Evolutionary conservation across 2,113 vertebrate genomes (phyloP), one percentile per base, ranked within the genome.

Genomic region (Sceloporus undulatus): DNA sequence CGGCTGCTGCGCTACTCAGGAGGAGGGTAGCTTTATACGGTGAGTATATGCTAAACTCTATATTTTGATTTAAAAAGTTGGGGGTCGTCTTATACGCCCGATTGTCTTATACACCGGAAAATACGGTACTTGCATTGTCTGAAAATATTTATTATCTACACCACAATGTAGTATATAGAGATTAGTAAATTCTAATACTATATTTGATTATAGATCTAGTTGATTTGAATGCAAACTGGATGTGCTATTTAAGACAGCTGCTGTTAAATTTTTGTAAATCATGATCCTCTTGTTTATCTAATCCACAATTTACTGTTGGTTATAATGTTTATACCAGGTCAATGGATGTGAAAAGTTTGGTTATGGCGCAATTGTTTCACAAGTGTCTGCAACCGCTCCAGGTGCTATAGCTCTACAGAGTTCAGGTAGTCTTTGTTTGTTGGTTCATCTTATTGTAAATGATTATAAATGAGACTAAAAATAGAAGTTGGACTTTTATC

Each of bases 301-400:
- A 54, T 68, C 25, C 66, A 9, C 84, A 68, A 70, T 40, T 23
- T 78, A 68, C 11, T 76, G 16, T 76, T 76, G 14, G 80, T 87
- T 86, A 0, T 89, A 40, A 40, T 88, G 1, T 79, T 93, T 34
- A 65, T 87, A 89, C 84, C 56, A 99, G 99, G 96, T 97, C 88
- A 98, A 96, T 93, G 97, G 97, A 71, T 98, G 96, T 95, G 98
- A 98, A 94, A 98, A 98, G 85, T 98, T 98, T 95, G 98, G 94
- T 73, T 98, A 98, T 5, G 97, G 97, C 73, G 97, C 98, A 90
- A 98, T 99, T 96, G 94, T 98, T 92, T 97, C 98, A 25, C 98
- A 99, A 94, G 94, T 99, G 82, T 98, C 98, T 79, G 96, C 98
- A 13, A 98, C 97, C 59, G 97, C 98, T 85, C 95, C 96, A 25